These are phyloP conservation scores for Scomber japonicus DNA, from an alignment of 2,113 vertebrate species.

Conservation along the genomic window DNA sequence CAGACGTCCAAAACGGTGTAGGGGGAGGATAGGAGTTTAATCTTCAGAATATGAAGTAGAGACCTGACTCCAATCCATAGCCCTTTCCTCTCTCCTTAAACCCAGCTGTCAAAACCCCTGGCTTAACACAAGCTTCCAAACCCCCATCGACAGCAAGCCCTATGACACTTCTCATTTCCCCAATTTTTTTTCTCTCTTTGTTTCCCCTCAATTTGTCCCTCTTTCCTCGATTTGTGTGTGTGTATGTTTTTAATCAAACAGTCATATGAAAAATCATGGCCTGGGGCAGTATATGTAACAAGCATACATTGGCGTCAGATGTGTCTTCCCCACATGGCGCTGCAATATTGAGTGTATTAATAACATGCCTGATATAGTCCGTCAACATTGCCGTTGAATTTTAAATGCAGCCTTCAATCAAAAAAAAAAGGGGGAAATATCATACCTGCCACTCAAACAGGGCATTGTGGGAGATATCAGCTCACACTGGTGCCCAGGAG, in stretches of 20 bases:
- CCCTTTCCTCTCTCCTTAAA: constrained; percentile 69
- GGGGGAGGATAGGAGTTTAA: constrained; percentile 71
- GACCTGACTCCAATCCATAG: constrained; percentile 71
- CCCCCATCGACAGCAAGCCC: constrained; percentile 65
- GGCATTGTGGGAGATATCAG: constrained; percentile 53
- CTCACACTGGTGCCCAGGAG: constrained; percentile 16
- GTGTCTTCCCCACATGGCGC: not conserved
- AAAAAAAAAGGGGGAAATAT: constrained; percentile 59
- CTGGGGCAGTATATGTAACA: constrained; percentile 7
- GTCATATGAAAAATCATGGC: constrained; percentile 31
- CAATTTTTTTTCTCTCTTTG: constrained; percentile 6
- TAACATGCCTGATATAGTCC: constrained; percentile 50
- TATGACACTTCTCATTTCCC: constrained; percentile 30
- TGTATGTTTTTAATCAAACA: constrained; percentile 28
- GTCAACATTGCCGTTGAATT: constrained; percentile 47
- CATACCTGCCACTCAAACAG: constrained; percentile 70
- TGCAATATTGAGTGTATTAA: constrained; percentile 48
- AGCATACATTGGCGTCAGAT: constrained; percentile 14
- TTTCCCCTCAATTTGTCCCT: not conserved
- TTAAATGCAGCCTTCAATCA: constrained; percentile 66
- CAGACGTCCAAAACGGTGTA: constrained; percentile 61
- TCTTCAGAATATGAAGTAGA: constrained; percentile 71
- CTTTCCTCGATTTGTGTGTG: not conserved
- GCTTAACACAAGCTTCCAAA: constrained; percentile 68
- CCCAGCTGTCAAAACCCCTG: constrained; percentile 69